Evolutionary conservation across 2,888 invertebrate genomes (phyloP).

Genomic region (Melipona bicolor): DNA sequence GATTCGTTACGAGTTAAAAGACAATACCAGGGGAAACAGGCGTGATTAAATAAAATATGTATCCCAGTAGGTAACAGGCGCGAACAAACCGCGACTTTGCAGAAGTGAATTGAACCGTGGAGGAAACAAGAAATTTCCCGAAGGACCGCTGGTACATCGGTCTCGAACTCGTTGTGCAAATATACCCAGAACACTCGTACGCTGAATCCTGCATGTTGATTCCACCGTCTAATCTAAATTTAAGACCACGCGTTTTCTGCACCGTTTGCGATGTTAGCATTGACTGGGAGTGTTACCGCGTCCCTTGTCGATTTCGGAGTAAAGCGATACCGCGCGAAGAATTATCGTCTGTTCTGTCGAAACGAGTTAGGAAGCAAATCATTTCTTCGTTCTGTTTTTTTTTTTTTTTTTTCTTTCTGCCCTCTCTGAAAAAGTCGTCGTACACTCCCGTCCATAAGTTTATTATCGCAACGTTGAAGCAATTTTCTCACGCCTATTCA

Average conservation of each 20-base stretch:
- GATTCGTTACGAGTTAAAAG: constrained; percentile 21
- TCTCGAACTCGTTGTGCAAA: constrained; percentile 38
- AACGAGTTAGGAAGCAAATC: background rate
- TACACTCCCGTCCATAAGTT: background rate
- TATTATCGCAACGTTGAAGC: too few relatives aligned
- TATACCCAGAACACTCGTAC: constrained; percentile 49
- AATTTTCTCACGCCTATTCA: too few relatives aligned
- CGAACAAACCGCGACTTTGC: constrained; percentile 39
- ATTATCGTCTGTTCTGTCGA: background rate
- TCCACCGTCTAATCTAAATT: constrained; percentile 47
- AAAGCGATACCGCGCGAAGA: background rate
- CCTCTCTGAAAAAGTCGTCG: background rate
- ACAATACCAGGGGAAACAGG: background rate
- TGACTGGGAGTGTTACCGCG: background rate
- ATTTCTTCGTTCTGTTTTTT: background rate
- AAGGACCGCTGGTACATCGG: constrained; percentile 58
- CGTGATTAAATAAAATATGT: constrained; percentile 63
- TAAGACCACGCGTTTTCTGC: constrained; percentile 36
- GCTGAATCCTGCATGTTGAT: constrained; percentile 64
- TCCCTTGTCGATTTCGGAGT: background rate
- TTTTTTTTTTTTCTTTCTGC: background rate
- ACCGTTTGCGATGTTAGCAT: constrained; percentile 1
- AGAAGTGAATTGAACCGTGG: constrained; percentile 55
- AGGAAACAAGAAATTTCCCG: constrained; percentile 67
- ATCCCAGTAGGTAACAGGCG: constrained; percentile 43